These are phyloP conservation scores for Grammatotria lemairii DNA, from an alignment of 2,113 vertebrate species.

Conservation along the genomic window DNA sequence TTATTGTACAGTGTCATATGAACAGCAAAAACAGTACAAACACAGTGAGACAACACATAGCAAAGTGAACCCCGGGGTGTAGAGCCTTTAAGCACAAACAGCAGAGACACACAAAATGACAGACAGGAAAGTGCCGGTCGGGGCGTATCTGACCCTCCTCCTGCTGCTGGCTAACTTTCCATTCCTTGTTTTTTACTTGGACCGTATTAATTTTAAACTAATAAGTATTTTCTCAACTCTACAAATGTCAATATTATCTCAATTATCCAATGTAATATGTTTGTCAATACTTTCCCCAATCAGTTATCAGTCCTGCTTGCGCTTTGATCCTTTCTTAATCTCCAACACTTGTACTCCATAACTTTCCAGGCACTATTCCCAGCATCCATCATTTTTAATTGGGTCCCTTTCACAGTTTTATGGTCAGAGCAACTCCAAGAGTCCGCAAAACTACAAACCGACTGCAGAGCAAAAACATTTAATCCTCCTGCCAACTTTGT, in stretches of 20 bases:
- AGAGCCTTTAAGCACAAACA: neutral
- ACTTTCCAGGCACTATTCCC: neutral
- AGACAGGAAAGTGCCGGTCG: neutral
- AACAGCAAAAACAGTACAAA: neutral
- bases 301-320: neutral
- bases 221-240: neutral
- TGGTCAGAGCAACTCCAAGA: neutral
- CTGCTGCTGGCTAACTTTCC: neutral
- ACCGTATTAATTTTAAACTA: rapidly evolving
- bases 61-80: neutral
- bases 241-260: neutral
- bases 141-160: neutral
- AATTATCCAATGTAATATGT: neutral
- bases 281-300: neutral
- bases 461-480: neutral
- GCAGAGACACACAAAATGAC: neutral
- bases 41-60: neutral
- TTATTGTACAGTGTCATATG: neutral
- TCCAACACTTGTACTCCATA: neutral
- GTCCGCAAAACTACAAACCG: neutral
- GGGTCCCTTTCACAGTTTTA: neutral
- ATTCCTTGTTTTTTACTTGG: neutral
- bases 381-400: neutral
- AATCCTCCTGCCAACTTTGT: neutral
- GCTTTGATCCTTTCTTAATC: neutral